Evolutionary conservation across 1,140 invertebrate genomes (phyloP), one percentile per base, ranked within the genome.

Genomic region (Homarus americanus): DNA sequence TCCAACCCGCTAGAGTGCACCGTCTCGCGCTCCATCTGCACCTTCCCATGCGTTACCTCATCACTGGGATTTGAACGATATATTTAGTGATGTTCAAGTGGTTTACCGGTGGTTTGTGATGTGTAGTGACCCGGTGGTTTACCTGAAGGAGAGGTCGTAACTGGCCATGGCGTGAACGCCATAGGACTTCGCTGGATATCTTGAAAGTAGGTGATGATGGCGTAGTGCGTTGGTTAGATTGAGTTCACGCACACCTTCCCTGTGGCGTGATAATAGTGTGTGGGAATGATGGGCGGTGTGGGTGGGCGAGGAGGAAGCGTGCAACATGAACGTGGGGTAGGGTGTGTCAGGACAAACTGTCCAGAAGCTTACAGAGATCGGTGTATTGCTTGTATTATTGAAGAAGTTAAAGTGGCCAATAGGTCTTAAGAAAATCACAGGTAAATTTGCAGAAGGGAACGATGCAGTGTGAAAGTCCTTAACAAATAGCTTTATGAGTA

Each of bases 171-270:
- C 63, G 4, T 69, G 63, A 69, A 32, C 63, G 5, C n/a, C 63
- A 69, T 4, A 69, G n/a, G 28, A 28, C 63, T 69, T 69, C 63
- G 63, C 63, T 69, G 63, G 63, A 69, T 69, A 69, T 69, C n/a
- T 69, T 28, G n/a, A 69, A 69, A 69, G 63, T 69, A 69, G 63
- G 63, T 69, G 63, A 69, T 69, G 63, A 32, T 32, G 63, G n/a
- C n/a, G 63, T 69, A 63, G 58, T 63, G 20, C 58, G 20, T 20
- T 63, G 58, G 63, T 69, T 69, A 10, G 63, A 28, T 32, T 3
- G 63, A 28, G n/a, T 69, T 69, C n/a, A 20, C 58, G 20, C 58
- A 63, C 15, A 24, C 24, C 15, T 24, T 63, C 12, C 58, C 20
- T 63, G 20, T 63, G 58, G 58, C 12, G 20, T 63, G 20, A 20